These are phyloP conservation scores for Argentina silus DNA, from an alignment of 2,797 vertebrate species.

Conservation along the genomic window DNA sequence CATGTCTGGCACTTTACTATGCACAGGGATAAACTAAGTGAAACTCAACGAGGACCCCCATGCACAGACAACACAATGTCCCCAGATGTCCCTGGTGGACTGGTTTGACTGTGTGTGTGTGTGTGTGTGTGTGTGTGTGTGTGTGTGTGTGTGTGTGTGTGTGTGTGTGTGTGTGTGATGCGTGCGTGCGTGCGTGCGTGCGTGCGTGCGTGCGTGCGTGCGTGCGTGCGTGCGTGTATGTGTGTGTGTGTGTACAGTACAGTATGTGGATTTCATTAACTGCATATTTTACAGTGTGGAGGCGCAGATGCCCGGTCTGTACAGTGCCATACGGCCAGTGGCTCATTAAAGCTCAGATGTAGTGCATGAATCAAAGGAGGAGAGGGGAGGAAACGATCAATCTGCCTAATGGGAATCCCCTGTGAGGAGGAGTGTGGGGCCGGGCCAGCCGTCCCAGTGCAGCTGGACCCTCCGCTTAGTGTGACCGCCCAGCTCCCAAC, in stretches of 20 bases:
- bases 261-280: constrained; percentile 56
- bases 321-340: constrained; percentile 78
- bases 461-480: constrained; percentile 73
- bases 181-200: constrained; percentile 40
- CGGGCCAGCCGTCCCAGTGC: constrained; percentile 69
- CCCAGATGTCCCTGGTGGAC: constrained; percentile 24
- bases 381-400: constrained; percentile 82
- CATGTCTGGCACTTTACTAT: constrained; percentile 32
- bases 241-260: constrained; percentile 11
- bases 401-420: constrained; percentile 84
- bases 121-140: neutral
- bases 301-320: constrained; percentile 76
- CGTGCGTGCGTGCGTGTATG: no score
- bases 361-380: constrained; percentile 84
- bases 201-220: constrained; percentile 11
- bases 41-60: no score
- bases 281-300: constrained; percentile 57
- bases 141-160: constrained; percentile 8
- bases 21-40: neutral
- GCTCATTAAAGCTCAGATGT: constrained; percentile 82
- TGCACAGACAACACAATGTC: constrained; percentile 29
- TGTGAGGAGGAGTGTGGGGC: constrained; percentile 61
- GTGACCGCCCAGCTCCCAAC: constrained; percentile 73
- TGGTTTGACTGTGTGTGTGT: constrained; percentile 11
- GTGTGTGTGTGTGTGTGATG: constrained; percentile 14